Conservation (phyloP, 1,140 invertebrate species). For the Rhizoglyphus robini region DNA sequence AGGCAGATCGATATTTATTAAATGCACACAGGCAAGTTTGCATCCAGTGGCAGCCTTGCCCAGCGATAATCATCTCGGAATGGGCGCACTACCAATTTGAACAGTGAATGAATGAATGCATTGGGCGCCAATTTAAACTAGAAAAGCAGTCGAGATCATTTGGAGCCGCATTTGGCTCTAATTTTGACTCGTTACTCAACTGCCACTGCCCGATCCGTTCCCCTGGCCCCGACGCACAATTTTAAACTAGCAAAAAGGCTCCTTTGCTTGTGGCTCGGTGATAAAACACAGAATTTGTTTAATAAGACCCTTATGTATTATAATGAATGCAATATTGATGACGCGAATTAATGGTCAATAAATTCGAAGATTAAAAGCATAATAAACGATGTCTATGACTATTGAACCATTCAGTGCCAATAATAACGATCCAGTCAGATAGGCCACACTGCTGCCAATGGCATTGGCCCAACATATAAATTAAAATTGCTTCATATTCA, state of each 20-base stretch:
- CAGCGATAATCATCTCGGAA: too few species aligned
- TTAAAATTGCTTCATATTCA: slow-evolving; percentile 9
- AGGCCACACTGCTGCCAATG: not conserved
- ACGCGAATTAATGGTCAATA: slow-evolving; percentile 12
- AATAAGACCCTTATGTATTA: slow-evolving; percentile 13
- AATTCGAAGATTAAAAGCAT: slow-evolving; percentile 10
- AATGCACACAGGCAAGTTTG: too few species aligned
- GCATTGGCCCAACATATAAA: not conserved
- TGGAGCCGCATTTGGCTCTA: too few species aligned
- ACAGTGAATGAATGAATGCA: too few species aligned
- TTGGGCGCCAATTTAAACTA: too few species aligned
- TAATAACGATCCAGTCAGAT: not conserved
- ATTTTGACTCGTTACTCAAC: too few species aligned
- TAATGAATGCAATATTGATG: slow-evolving; percentile 12
- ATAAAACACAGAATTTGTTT: slow-evolving; percentile 3
- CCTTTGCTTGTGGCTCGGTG: not conserved
- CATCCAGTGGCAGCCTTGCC: too few species aligned
- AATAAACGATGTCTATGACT: slow-evolving; percentile 12
- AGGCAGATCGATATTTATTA: too few species aligned
- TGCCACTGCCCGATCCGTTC: too few species aligned
- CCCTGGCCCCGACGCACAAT: too few species aligned
- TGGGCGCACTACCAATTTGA: too few species aligned
- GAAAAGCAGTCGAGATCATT: too few species aligned
- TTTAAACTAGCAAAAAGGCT: not conserved
- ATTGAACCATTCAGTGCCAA: slow-evolving; percentile 1